A percentile compares a stretch with the other conserved stretches of the same genome.
Conservation (phyloP, 2,113 vertebrate genomes). For the Machaerirhynchus nigripectus region DNA sequence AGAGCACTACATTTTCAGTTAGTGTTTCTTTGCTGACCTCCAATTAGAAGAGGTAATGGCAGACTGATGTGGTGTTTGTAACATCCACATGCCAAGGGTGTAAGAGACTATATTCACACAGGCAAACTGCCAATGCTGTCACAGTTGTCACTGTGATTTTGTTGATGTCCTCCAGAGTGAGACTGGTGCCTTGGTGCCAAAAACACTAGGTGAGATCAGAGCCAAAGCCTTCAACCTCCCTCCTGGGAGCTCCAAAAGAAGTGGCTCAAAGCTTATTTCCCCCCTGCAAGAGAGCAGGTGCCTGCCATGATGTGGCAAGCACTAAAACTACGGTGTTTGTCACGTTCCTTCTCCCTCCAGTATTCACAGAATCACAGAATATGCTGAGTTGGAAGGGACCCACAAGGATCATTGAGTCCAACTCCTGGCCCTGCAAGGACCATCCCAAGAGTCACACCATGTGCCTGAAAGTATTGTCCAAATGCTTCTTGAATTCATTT, state of each 20-base stretch:
- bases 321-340: neutral
- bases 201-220: neutral
- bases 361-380: neutral
- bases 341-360: neutral
- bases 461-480: neutral
- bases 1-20: neutral
- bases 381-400: neutral
- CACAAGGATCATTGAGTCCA: neutral
- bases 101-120: neutral
- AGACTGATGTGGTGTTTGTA: neutral
- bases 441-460: neutral
- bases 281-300: neutral
- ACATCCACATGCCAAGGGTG: neutral
- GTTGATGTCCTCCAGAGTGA: neutral
- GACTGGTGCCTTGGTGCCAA: neutral
- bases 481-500: neutral
- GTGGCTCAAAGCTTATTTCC: neutral
- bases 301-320: neutral
- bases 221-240: neutral
- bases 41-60: neutral
- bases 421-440: neutral
- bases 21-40: neutral
- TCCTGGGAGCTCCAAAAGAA: neutral
- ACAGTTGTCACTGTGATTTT: constrained; percentile 2
- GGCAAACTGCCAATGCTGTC: neutral